A percentile compares a stretch with the other conserved stretches of the same genome.
These are phyloP conservation scores for Eremophila alpestris DNA, from an alignment of 2,797 vertebrate genomes.

Conservation along the genomic window DNA sequence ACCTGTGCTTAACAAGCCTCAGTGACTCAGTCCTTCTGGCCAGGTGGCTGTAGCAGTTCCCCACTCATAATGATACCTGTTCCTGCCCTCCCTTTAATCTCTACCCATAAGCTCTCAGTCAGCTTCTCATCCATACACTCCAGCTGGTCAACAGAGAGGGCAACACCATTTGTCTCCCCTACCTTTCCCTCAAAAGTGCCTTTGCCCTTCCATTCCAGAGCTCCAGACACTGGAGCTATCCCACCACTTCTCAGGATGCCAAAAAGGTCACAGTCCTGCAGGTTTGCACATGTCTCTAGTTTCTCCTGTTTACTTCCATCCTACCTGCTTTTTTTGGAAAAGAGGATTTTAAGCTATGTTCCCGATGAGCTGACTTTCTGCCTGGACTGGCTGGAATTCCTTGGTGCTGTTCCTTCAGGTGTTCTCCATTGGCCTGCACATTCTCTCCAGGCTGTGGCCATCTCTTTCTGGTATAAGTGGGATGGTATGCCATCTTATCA, in stretches of 20 bases:
- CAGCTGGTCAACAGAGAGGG: neutral
- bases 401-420: neutral
- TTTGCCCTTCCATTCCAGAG: neutral
- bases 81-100: neutral
- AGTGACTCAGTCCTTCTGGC: neutral
- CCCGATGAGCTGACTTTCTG: neutral
- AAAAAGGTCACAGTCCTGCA: neutral
- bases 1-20: neutral
- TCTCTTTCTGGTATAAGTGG: neutral
- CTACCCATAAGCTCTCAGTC: neutral
- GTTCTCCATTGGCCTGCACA: neutral
- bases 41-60: neutral
- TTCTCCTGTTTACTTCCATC: neutral
- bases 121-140: neutral
- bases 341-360: neutral
- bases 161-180: neutral
- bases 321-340: neutral
- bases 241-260: neutral
- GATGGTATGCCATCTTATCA: neutral
- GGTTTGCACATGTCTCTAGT: accelerated
- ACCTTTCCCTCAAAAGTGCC: neutral
- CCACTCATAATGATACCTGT: neutral
- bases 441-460: neutral
- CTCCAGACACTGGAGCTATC: neutral
- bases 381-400: neutral